Base-by-base conservation (phyloP, 1,140 invertebrate genomes). In the Drosophila tropicalis region DNA sequence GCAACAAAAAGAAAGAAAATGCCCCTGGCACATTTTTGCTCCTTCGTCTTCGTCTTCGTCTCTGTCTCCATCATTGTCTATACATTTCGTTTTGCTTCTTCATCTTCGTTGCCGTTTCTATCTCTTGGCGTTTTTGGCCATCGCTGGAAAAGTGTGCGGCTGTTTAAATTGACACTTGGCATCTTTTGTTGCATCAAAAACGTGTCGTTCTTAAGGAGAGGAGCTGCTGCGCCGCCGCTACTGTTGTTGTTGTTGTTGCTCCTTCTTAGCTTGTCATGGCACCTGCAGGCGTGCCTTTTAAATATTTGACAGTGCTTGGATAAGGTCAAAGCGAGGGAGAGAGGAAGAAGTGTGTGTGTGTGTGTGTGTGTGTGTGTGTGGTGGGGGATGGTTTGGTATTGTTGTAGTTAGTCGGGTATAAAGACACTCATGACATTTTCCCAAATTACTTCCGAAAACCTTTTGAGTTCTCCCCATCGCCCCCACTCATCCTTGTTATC, bases 161-260 rank as follows among this genome's bases (percentile, higher is more conserved):
- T 89, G 77, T 67, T 90, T 87, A 87, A 87, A 87, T 87, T 87
- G 84, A 87, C 84, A 87, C 84, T 87, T 89, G 84, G 84, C 80
- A 89, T 89, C 85, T 87, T 84, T 87, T 87, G 84, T 89, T 89
- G 80, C 80, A 84, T 83, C 80, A 87, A 80, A 89, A 87, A 84
- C 72, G 84, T 87, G 83, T 87, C 69, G 82, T 76, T 64, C 68
- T 76, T 68, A 65, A 72, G 72, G 44, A 51, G 44, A 51, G 44
- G 4, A 22, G 44, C 44, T 51, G 44, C 17, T 47, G 44, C 15
- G 44, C 44, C 55, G 62, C 22, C 9, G 41, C 13, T 29, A 36
- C 60, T 57, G 66, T 56, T 34, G 67, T 51, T 39, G 15, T 32
- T 36, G 22, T 29, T 57, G n/a, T 44, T 51, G 57, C 39, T 58